Base-by-base conservation (phyloP, 2,888 invertebrate genomes). In the Dasypolia templi region DNA sequence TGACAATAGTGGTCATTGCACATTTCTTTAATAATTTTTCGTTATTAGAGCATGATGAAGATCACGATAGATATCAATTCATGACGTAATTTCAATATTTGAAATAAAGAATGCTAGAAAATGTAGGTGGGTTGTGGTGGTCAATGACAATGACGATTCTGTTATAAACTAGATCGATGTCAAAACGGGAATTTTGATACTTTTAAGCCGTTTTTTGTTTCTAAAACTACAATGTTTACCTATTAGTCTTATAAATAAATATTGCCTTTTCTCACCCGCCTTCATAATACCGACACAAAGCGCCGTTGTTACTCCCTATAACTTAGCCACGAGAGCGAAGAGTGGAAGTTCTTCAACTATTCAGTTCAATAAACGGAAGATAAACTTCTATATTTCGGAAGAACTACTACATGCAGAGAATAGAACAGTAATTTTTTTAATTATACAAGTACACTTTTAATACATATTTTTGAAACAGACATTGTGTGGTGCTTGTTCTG, bases 291-390 rank as follows among this genome's bases (percentile, higher is more conserved):
- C 39, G 9, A 32, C 53, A 58, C 51, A 46, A 68, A 68, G 55
- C 42, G 26, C 22, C 11, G 29, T 39, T 49, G 29, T 69, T 65
- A 76, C 14, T 26, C 17, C 11, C 11, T n/a, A 35, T 56, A 70
- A 63, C 51, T 59, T 68, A 65, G 44, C 51, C 67, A 22, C 14
- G 35, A 67, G 58, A 62, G 51, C 72, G 44, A 75, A 53, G 76
- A 53, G 51, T 82, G 44, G 6, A 79, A 79, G 66, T 72, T 77
- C 53, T 68, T 63, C 29, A 77, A 81, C 82, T 73, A 79, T 75
- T 63, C 59, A 64, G 55, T 70, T 78, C 64, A 83, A 83, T 75
- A 75, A 67, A 53, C 42, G 29, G 29, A 65, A 73, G 74, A 77
- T 69, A 78, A 77, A 58, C 69, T 77, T 77, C 44, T 51, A 35